Evolutionary conservation across 1,140 invertebrate genomes (phyloP), one percentile per base, ranked within the genome.

Genomic region (Triops longicaudatus): DNA sequence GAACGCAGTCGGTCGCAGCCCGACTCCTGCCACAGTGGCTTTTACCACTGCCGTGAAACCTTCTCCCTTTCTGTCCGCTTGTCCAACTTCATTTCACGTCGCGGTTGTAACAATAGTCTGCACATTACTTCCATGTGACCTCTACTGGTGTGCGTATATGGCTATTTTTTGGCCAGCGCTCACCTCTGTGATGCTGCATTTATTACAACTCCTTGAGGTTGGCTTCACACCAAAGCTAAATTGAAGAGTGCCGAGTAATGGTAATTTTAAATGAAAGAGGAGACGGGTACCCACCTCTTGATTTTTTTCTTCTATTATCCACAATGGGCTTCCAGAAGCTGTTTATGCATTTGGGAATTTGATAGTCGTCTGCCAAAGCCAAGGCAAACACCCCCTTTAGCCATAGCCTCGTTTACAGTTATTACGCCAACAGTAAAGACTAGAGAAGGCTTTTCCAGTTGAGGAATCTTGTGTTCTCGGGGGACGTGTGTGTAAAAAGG

Each of bases 281-380:
- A 63, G 50, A 63, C 50, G 50, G 14, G 50, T 2, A 37, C 50
- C 22, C 50, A 7, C 50, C 50, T 63, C 22, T 63, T 63, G 50
- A 63, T 63, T 12, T 63, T 63, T 37, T 37, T 37, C 7, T 37
- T 63, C 17, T 63, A 12, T 63, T 63, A 22, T 63, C n/a, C 22
- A 22, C 14, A 63, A 63, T 22, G 50, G 50, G 17, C 31, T 37
- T 63, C 22, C 50, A 63, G 50, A 63, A 63, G 50, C 50, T 22
- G 50, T 63, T 63, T 63, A 63, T n/a, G 50, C 50, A n/a, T 63
- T 63, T 63, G 22, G 43, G 50, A 63, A 63, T 63, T 63, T 63
- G 50, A 63, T 63, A 63, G 50, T 63, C 50, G 50, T 17, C 50
- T 22, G 17, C 22, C 43, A 11, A 17, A 63, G 9, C 50, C 50